phyloP scores from a whole-genome alignment of 2,888 invertebrate species.

The Lottia gigantea region DNA sequence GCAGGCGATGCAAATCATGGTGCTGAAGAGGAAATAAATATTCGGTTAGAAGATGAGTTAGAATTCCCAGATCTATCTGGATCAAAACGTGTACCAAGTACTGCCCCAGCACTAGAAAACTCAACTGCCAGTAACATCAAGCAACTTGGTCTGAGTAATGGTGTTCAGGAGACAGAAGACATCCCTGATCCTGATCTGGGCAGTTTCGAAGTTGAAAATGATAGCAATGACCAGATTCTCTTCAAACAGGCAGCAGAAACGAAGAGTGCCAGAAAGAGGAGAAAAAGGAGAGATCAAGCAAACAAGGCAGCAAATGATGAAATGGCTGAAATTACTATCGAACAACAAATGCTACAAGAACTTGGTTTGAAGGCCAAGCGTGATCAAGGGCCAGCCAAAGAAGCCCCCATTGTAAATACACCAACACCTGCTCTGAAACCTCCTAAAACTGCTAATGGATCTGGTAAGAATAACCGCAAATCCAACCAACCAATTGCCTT shows the following conservation, averaged over 20 bases:
- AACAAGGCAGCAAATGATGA: conserved; percentile 65
- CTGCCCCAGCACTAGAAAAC: too few relatives aligned
- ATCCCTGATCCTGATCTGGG: too few relatives aligned
- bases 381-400: conserved; percentile 67
- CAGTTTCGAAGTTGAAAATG: too few relatives aligned
- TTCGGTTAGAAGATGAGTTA: neutral
- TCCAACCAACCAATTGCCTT: conserved; percentile 63
- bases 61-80: conserved; percentile 5
- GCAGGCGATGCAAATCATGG: neutral
- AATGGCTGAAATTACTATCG: conserved; percentile 65
- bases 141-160: too few relatives aligned
- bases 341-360: conserved; percentile 64
- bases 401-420: conserved; percentile 70
- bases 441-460: conserved; percentile 25
- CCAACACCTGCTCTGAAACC: conserved; percentile 30
- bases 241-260: conserved; percentile 26
- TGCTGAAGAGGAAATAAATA: neutral
- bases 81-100: neutral
- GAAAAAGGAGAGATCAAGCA: conserved; percentile 61
- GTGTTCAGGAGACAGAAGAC: too few relatives aligned
- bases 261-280: conserved; percentile 52
- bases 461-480: conserved; percentile 45
- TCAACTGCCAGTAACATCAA: too few relatives aligned
- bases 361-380: conserved; percentile 48
- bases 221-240: too few relatives aligned